These are phyloP conservation scores for Gallinago solitaria DNA, from an alignment of 2,797 vertebrate genomes.

Conservation along the genomic window DNA sequence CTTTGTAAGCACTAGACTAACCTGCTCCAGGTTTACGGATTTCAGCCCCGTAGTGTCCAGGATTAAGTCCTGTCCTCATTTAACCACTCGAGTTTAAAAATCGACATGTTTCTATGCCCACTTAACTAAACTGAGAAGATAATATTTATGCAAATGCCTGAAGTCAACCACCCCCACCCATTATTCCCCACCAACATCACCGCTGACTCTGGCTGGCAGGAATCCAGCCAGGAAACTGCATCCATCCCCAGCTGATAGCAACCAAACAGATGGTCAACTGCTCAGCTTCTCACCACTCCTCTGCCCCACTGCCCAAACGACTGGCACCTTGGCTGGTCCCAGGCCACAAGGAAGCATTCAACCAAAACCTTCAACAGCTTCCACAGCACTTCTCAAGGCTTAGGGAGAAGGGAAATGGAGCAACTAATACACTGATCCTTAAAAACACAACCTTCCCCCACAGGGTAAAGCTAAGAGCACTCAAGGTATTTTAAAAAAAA, in stretches of 20 bases:
- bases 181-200: rapidly evolving
- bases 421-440: not conserved
- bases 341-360: not conserved
- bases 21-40: not conserved
- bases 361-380: not conserved
- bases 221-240: slow-evolving; percentile 3
- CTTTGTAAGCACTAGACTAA: not conserved
- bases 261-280: not conserved
- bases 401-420: not conserved
- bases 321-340: not conserved
- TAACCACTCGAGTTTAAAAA: not conserved
- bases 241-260: not conserved
- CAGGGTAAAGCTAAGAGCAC: not conserved
- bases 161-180: not conserved
- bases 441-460: not conserved
- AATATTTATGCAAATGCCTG: not conserved
- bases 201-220: not conserved
- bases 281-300: not conserved
- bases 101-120: not conserved
- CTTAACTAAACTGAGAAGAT: not conserved
- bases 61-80: not conserved
- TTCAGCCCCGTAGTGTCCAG: not conserved
- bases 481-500: not conserved
- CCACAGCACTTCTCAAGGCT: not conserved
- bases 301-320: not conserved